Evolutionary conservation across 64 coral and sea anemone genomes (phyloP).

Genomic region (Catalaphyllia jardinei): DNA sequence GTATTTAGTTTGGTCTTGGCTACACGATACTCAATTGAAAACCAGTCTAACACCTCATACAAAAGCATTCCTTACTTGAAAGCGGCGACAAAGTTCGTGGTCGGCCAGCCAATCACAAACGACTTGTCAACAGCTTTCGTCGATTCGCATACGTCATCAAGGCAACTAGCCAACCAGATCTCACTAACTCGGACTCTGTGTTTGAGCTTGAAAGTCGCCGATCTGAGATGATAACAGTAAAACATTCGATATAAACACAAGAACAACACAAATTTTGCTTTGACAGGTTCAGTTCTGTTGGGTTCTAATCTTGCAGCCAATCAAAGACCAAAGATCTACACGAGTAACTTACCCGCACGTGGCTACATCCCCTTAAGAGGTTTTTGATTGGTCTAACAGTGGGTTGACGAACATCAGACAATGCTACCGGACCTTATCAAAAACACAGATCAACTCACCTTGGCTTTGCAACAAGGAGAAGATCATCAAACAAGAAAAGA

Average conservation of each 20-base stretch:
- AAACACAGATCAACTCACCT: constrained; percentile 51
- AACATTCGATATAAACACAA: not conserved
- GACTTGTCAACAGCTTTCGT: constrained; percentile 74
- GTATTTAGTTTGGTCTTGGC: not conserved
- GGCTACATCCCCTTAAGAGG: not conserved
- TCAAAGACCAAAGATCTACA: too few relatives aligned
- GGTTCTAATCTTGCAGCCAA: too few relatives aligned
- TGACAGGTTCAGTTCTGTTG: not conserved
- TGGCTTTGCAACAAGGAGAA: constrained; percentile 81
- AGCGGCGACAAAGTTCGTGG: constrained; percentile 76
- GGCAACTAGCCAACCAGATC: constrained; percentile 75
- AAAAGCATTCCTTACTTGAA: constrained; percentile 66
- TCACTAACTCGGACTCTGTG: constrained; percentile 79
- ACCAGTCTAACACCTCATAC: not conserved
- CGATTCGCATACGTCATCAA: constrained; percentile 77
- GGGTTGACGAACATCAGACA: not conserved
- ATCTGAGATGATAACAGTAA: constrained; percentile 38
- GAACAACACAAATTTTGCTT: not conserved
- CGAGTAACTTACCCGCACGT: too few relatives aligned
- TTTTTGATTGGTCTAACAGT: not conserved
- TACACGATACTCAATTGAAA: not conserved
- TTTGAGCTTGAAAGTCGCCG: constrained; percentile 82
- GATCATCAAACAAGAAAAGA: constrained; percentile 75
- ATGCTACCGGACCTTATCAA: not conserved
- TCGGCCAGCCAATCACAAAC: constrained; percentile 92